phyloP scores from a whole-genome alignment of 2,888 invertebrate species.

The Uloborus plumipes region DNA sequence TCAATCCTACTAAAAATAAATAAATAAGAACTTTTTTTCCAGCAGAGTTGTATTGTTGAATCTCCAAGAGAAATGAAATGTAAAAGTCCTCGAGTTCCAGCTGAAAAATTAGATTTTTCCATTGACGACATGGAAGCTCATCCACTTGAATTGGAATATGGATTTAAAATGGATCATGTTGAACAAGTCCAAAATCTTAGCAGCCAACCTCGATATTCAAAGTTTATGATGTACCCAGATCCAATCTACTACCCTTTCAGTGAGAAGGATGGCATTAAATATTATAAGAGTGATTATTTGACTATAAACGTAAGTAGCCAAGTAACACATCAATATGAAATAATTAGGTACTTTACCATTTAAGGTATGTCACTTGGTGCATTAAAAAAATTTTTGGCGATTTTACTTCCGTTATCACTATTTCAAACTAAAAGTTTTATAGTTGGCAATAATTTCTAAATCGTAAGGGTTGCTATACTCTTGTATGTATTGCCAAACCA shows the following conservation, averaged over 20 bases:
- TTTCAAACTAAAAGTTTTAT: no score
- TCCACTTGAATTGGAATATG: conserved; percentile 83
- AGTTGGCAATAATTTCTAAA: no score
- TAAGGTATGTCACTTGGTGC: no score
- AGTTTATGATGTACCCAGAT: conserved; percentile 90
- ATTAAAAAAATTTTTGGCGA: no score
- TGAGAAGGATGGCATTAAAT: conserved; percentile 82
- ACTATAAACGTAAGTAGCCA: conserved; percentile 82
- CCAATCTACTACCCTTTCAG: conserved; percentile 90
- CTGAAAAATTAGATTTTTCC: conserved; percentile 76
- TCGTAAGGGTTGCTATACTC: no score
- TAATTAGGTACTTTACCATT: no score
- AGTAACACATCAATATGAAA: no score
- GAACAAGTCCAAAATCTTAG: conserved; percentile 82
- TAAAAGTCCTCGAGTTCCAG: conserved; percentile 82
- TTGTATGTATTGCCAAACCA: no score
- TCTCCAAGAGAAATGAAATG: conserved; percentile 87
- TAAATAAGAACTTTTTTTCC: conserved; percentile 1
- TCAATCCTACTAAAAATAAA: conserved; percentile 25
- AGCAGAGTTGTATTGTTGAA: conserved; percentile 77
- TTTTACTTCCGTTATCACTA: no score
- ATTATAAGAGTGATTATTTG: conserved; percentile 95
- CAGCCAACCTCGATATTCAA: conserved; percentile 77
- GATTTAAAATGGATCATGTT: conserved; percentile 96
- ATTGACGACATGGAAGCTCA: conserved; percentile 80